These are phyloP conservation scores for Blera fallax DNA, from an alignment of 2,888 invertebrate genomes.

Conservation along the genomic window DNA sequence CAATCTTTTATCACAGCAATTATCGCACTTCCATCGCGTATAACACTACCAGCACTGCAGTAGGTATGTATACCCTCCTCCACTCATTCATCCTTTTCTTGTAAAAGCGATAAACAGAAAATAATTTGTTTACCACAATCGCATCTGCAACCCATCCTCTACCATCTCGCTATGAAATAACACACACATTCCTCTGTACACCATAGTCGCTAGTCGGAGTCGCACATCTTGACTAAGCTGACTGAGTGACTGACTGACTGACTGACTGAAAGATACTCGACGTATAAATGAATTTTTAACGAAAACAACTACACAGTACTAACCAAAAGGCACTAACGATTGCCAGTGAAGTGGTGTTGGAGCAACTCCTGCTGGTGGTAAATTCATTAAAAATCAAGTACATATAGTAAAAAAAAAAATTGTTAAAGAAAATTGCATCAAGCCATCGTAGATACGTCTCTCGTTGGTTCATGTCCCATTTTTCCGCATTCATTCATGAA, in stretches of 20 bases:
- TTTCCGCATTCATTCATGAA: slow-evolving; percentile 57
- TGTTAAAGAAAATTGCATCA: slow-evolving; percentile 48
- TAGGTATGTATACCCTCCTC: not conserved
- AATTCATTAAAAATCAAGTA: slow-evolving; percentile 61
- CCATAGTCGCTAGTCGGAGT: not conserved
- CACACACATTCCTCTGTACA: not conserved
- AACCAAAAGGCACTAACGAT: slow-evolving; percentile 6
- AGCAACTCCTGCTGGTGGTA: not conserved
- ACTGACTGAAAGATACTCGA: slow-evolving; percentile 24
- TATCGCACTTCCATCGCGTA: slow-evolving; percentile 4
- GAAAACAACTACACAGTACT: not conserved
- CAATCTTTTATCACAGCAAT: slow-evolving; percentile 35
- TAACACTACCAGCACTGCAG: not conserved
- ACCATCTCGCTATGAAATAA: slow-evolving; percentile 14
- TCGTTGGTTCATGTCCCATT: slow-evolving; percentile 55
- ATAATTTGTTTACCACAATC: slow-evolving; percentile 43
- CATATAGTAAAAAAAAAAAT: slow-evolving; percentile 2
- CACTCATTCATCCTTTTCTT: not conserved
- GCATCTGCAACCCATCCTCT: slow-evolving; percentile 23
- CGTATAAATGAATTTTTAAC: slow-evolving; percentile 34
- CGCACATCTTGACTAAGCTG: slow-evolving; percentile 4
- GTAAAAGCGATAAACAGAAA: not conserved
- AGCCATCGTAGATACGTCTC: not conserved
- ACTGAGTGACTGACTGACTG: slow-evolving; percentile 37
- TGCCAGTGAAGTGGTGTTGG: not conserved